Percentiles rank a stretch among this genome's conserved stretches.
Conservation (phyloP, 2,888 invertebrate genomes). For the Eupithecia inturbata region DNA sequence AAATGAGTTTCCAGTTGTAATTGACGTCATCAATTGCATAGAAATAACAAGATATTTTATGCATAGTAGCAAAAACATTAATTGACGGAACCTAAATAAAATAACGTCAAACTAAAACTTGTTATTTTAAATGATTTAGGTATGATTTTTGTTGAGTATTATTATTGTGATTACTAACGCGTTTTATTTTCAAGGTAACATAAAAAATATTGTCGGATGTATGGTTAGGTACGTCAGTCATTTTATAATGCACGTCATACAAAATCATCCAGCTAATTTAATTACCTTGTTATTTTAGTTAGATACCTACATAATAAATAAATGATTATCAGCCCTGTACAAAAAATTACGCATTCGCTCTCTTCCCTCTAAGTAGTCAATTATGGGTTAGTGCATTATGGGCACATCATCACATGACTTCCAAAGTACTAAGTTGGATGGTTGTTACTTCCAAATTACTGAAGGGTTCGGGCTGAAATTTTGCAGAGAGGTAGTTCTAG, state of each 20-base stretch:
- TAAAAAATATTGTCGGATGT: neutral
- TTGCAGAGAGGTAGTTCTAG: neutral
- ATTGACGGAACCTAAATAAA: neutral
- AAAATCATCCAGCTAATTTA: neutral
- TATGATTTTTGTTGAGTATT: neutral
- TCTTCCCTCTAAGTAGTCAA: no score
- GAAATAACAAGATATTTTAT: neutral
- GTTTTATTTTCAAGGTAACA: slow-evolving; percentile 6
- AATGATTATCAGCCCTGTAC: neutral
- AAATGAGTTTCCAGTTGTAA: neutral
- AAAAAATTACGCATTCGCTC: neutral
- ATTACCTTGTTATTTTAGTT: neutral
- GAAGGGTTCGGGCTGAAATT: neutral
- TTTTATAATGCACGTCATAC: neutral
- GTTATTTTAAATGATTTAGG: neutral
- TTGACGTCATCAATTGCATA: neutral
- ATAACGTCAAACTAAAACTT: neutral
- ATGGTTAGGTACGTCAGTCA: neutral
- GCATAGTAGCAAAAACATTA: neutral
- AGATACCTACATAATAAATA: neutral
- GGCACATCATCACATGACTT: no score
- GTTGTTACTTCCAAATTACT: neutral
- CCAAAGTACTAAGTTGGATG: no score
- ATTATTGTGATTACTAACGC: neutral
- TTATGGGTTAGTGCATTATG: no score